phyloP scores from a whole-genome alignment of 2,113 vertebrate genomes.

The Toxostoma redivivum region DNA sequence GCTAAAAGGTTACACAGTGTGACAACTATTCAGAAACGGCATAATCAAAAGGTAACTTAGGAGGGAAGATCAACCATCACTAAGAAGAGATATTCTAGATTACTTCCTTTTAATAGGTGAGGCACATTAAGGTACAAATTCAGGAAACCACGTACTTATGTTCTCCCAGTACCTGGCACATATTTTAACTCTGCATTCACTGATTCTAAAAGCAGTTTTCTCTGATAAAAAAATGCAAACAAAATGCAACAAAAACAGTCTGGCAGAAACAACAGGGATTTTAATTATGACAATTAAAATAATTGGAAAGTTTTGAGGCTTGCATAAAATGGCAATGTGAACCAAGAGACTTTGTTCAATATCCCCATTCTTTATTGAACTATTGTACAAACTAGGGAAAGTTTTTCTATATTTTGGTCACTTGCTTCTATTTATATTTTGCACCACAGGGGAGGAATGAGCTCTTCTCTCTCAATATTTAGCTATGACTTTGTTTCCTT shows the following conservation, averaged over 20 bases:
- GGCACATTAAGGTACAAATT: not conserved
- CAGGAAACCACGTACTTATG: not conserved
- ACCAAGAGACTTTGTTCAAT: not conserved
- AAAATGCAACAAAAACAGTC: not conserved
- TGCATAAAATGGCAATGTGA: not conserved
- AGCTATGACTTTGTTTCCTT: not conserved
- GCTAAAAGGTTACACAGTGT: not conserved
- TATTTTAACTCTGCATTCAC: not conserved
- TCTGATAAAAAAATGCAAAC: not conserved
- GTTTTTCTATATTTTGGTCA: not conserved
- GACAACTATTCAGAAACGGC: not conserved
- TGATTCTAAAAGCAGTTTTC: not conserved
- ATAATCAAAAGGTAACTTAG: not conserved
- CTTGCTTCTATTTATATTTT: slow-evolving; percentile 3
- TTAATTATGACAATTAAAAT: not conserved
- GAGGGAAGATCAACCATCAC: not conserved
- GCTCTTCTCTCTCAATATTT: not conserved
- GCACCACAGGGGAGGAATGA: not conserved
- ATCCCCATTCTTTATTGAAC: not conserved
- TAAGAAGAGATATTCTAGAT: not conserved
- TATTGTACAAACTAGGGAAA: not conserved
- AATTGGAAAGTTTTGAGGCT: not conserved
- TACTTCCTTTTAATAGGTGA: not conserved
- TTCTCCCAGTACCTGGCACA: not conserved
- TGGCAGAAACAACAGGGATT: not conserved